Evolutionary conservation across 2,888 invertebrate genomes (phyloP).

Genomic region (Ophioninae sp.): DNA sequence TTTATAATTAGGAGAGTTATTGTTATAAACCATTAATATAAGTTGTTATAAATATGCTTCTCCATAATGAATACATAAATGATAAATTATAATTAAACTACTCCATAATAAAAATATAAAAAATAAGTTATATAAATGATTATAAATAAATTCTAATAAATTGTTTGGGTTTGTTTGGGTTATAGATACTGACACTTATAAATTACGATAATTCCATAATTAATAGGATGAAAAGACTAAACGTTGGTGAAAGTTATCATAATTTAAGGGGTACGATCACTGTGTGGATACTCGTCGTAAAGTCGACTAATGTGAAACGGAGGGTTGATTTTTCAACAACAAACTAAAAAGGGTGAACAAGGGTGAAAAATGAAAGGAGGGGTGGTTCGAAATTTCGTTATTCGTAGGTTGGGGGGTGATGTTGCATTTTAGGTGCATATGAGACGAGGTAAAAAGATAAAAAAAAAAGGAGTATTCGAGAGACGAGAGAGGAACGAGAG

Average conservation of each 20-base stretch:
- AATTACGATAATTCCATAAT: too few relatives aligned
- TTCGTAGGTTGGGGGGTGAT: conserved; percentile 23
- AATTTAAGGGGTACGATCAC: background rate
- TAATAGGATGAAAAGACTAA: background rate
- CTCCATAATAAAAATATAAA: too few relatives aligned
- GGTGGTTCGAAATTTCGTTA: conserved; percentile 2
- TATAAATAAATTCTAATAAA: too few relatives aligned
- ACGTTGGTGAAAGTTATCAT: background rate
- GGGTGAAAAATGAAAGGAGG: background rate
- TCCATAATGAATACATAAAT: too few relatives aligned
- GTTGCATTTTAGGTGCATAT: conserved; percentile 2
- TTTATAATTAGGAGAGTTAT: too few relatives aligned
- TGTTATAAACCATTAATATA: too few relatives aligned
- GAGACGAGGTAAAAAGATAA: background rate
- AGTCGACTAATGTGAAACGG: background rate
- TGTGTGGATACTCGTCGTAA: too few relatives aligned
- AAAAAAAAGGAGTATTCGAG: conserved; percentile 23
- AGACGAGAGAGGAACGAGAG: conserved; percentile 17
- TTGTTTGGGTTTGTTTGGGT: too few relatives aligned
- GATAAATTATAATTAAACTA: too few relatives aligned
- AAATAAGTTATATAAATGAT: too few relatives aligned
- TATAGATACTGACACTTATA: too few relatives aligned
- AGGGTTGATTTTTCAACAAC: background rate
- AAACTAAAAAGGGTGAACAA: background rate
- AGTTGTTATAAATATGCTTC: too few relatives aligned